phyloP scores from a whole-genome alignment of 2,797 vertebrate species.

The Manis pentadactyla region DNA sequence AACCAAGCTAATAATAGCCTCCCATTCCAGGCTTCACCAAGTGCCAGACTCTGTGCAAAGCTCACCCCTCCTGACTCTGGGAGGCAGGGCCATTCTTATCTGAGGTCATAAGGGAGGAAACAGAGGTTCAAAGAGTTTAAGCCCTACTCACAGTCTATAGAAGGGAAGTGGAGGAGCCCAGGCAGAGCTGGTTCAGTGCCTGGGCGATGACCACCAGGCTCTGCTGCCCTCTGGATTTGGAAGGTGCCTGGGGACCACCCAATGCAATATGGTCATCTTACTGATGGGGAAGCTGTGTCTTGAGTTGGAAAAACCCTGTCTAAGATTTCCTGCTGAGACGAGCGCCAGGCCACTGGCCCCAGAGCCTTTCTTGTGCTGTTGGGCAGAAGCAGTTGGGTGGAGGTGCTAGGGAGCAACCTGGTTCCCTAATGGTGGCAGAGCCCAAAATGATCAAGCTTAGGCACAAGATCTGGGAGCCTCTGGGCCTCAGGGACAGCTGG shows the following conservation, averaged over 20 bases:
- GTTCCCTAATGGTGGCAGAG: neutral
- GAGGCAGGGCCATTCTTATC: accelerated
- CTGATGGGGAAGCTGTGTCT: neutral
- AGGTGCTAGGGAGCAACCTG: accelerated
- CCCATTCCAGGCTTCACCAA: accelerated
- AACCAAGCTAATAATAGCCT: neutral
- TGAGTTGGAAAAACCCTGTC: neutral
- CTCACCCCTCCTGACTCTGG: neutral
- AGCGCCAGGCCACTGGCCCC: accelerated
- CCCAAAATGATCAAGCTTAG: neutral
- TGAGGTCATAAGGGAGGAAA: neutral
- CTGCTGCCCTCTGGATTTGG: neutral
- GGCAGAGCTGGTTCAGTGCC: neutral
- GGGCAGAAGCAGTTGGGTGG: too few species aligned
- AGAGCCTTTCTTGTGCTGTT: neutral
- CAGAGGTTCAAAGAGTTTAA: neutral
- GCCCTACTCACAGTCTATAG: neutral
- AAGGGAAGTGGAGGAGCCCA: accelerated
- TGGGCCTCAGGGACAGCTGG: too few species aligned
- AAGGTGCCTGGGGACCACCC: accelerated
- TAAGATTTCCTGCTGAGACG: neutral
- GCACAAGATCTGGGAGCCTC: accelerated
- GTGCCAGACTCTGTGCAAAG: accelerated
- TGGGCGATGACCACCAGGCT: accelerated
- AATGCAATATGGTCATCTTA: too few species aligned